These are phyloP conservation scores for Meloidogyne chitwoodi DNA, from an alignment of 1,140 invertebrate genomes.

Conservation along the genomic window DNA sequence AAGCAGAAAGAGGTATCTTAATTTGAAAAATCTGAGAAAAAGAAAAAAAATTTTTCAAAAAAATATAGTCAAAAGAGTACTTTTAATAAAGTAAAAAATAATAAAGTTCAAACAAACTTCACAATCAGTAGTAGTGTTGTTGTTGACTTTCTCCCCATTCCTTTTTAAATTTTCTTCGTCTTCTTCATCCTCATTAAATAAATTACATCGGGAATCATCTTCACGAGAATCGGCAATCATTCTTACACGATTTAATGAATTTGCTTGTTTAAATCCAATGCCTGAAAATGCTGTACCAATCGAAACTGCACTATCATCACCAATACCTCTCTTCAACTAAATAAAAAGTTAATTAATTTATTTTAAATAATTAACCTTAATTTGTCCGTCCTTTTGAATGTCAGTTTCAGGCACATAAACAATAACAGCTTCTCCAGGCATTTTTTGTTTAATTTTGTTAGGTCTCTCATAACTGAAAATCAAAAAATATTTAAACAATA, in stretches of 20 bases:
- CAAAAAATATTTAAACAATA: conserved; percentile 9
- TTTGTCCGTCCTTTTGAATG: conserved; percentile 39
- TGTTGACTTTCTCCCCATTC: neutral
- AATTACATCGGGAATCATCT: conserved; percentile 33
- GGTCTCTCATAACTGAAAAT: conserved; percentile 31
- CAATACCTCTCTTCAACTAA: conserved; percentile 30
- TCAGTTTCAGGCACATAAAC: conserved; percentile 38
- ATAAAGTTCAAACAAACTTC: neutral
- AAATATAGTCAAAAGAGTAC: no score
- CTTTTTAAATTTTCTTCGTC: neutral
- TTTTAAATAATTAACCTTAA: conserved; percentile 26
- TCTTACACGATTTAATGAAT: conserved; percentile 4
- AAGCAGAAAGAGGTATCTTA: conserved; percentile 6
- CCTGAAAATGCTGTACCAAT: conserved; percentile 28
- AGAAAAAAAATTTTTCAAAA: no score
- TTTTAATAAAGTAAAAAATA: no score
- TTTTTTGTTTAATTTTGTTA: conserved; percentile 4
- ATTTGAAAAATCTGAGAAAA: no score
- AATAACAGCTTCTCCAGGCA: conserved; percentile 28
- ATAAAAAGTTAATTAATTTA: neutral
- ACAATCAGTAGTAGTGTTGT: neutral
- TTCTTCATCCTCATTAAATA: conserved; percentile 29
- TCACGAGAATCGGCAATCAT: conserved; percentile 1
- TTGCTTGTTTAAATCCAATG: neutral
- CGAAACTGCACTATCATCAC: conserved; percentile 20